Percentiles rank a stretch among this genome's conserved stretches.
These are phyloP conservation scores for Otocyon megalotis DNA, from an alignment of 2,113 vertebrate species.

Conservation along the genomic window DNA sequence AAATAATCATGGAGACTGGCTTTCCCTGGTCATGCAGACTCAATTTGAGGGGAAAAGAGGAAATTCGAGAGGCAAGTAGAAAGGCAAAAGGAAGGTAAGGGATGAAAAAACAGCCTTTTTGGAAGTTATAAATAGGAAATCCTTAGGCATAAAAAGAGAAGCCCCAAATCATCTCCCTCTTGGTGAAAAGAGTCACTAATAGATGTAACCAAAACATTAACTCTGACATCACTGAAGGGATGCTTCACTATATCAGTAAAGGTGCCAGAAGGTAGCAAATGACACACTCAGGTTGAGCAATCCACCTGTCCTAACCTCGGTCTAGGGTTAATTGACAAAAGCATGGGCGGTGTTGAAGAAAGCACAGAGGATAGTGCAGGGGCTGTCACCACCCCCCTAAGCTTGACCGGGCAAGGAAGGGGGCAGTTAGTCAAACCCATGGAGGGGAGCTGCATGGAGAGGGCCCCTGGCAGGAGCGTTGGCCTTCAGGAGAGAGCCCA, in stretches of 20 bases:
- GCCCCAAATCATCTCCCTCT: not conserved
- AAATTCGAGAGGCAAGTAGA: constrained; percentile 52
- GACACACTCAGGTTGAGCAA: not conserved
- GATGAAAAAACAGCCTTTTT: not conserved
- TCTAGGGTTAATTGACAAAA: not conserved
- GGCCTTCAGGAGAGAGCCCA: not conserved
- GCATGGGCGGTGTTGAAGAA: not conserved
- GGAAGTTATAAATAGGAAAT: constrained; percentile 44
- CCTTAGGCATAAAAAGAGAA: not conserved
- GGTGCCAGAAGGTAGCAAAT: not conserved
- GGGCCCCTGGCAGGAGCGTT: not conserved
- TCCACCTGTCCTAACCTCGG: not conserved
- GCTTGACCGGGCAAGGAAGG: not conserved
- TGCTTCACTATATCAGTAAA: not conserved
- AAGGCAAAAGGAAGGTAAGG: constrained; percentile 52
- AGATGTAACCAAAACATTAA: not conserved
- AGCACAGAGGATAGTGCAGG: not conserved
- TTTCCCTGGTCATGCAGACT: constrained; percentile 57
- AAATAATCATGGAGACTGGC: constrained; percentile 61
- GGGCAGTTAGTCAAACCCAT: not conserved
- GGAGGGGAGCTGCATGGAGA: not conserved
- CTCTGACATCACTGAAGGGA: not conserved
- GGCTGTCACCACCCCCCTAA: not conserved
- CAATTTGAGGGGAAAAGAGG: not conserved
- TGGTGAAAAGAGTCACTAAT: not conserved